These are phyloP conservation scores for Tachycineta bicolor DNA, from an alignment of 2,113 vertebrate genomes.

Conservation along the genomic window DNA sequence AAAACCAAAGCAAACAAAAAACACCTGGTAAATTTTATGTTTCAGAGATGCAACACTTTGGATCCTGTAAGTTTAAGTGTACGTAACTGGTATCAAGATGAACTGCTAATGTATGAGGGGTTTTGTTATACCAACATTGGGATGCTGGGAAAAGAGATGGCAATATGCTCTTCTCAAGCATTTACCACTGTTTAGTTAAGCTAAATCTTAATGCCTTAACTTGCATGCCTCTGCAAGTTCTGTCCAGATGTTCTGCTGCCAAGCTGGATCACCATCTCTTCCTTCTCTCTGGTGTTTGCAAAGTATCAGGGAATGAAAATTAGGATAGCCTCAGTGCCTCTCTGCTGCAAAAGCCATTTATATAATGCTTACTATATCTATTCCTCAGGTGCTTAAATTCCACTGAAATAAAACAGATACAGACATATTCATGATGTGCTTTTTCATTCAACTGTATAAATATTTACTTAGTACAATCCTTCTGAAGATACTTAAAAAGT, in stretches of 20 bases:
- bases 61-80: background rate
- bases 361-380: background rate
- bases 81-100: background rate
- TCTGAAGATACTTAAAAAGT: slow-evolving; percentile 1
- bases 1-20: background rate
- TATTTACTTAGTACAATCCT: slow-evolving; percentile 30
- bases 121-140: background rate
- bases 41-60: background rate
- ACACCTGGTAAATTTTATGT: background rate
- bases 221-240: background rate
- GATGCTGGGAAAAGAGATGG: background rate
- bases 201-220: background rate
- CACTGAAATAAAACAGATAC: slow-evolving; percentile 3
- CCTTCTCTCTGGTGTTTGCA: background rate
- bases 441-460: slow-evolving; percentile 28
- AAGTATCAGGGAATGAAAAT: background rate
- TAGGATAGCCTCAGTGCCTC: background rate
- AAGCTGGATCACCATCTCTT: background rate
- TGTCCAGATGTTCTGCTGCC: background rate
- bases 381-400: background rate
- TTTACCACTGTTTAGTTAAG: background rate
- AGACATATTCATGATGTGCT: background rate
- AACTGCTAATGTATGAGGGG: background rate
- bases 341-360: background rate
- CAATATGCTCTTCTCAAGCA: background rate